Conservation (phyloP, 2,113 vertebrate species). For the Columba livia region DNA sequence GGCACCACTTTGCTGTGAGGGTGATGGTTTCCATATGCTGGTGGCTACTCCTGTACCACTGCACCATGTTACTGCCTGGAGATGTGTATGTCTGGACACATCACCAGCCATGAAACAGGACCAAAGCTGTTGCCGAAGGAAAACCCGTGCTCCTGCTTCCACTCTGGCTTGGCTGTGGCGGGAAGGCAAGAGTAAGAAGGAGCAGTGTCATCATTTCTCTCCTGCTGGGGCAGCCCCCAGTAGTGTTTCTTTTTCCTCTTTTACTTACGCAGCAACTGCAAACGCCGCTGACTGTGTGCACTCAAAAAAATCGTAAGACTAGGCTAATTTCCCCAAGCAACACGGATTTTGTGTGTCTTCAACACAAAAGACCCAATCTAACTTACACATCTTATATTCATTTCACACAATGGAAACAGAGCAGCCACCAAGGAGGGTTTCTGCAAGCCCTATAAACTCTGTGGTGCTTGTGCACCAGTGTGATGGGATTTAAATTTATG, state of each 20-base stretch:
- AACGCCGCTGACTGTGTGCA: not conserved
- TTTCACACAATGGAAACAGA: not conserved
- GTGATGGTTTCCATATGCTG: accelerated
- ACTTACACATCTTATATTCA: not conserved
- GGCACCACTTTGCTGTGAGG: accelerated
- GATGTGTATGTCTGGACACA: accelerated
- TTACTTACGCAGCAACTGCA: not conserved
- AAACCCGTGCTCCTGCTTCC: not conserved
- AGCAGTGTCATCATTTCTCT: not conserved
- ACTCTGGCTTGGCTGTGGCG: not conserved
- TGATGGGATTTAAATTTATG: not conserved
- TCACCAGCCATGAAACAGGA: not conserved
- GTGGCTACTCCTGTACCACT: not conserved
- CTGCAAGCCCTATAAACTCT: not conserved
- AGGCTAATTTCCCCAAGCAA: not conserved
- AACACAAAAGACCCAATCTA: not conserved
- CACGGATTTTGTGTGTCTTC: not conserved
- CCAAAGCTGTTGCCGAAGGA: not conserved
- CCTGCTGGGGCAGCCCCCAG: not conserved
- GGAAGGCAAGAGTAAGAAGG: not conserved
- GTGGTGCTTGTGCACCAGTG: not conserved
- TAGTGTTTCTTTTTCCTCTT: not conserved
- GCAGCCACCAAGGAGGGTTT: not conserved
- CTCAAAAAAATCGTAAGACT: not conserved
- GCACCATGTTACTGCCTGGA: accelerated